A percentile compares a stretch with the other conserved stretches of the same genome.
Evolutionary conservation across 2,888 invertebrate species (phyloP).

Genomic region (Microctonus hyperodae): DNA sequence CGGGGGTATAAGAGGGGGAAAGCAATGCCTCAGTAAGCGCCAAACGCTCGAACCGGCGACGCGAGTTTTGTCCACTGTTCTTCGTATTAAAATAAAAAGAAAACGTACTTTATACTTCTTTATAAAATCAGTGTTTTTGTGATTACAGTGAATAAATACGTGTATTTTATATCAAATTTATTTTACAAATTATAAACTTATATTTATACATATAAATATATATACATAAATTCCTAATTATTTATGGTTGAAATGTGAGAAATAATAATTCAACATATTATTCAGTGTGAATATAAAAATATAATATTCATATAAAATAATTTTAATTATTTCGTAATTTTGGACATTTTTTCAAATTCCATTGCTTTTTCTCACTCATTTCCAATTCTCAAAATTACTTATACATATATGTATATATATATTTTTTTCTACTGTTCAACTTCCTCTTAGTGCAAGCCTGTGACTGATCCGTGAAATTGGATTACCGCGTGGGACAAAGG

Average conservation of each 20-base stretch:
- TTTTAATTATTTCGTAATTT: too few relatives aligned
- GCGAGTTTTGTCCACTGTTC: constrained; percentile 35
- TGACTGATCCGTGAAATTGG: constrained; percentile 42
- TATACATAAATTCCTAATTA: too few relatives aligned
- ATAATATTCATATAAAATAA: too few relatives aligned
- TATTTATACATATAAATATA: too few relatives aligned
- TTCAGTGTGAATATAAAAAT: too few relatives aligned
- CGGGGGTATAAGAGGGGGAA: constrained; percentile 38
- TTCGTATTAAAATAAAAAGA: constrained; percentile 1
- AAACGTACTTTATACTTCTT: too few relatives aligned
- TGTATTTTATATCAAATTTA: too few relatives aligned
- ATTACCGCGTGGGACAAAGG: constrained; percentile 50
- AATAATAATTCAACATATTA: too few relatives aligned
- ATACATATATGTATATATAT: background rate
- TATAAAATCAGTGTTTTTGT: too few relatives aligned
- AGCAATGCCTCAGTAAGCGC: constrained; percentile 51
- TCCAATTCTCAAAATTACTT: constrained; percentile 27
- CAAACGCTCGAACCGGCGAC: constrained; percentile 48
- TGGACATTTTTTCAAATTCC: background rate
- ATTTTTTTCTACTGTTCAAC: background rate
- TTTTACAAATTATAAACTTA: too few relatives aligned
- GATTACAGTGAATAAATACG: too few relatives aligned
- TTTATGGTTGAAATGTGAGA: too few relatives aligned
- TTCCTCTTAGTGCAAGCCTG: background rate
- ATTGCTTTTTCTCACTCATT: constrained; percentile 24